These are phyloP conservation scores for Nasonia vitripennis DNA, from an alignment of 1,140 invertebrate species.

Conservation along the genomic window DNA sequence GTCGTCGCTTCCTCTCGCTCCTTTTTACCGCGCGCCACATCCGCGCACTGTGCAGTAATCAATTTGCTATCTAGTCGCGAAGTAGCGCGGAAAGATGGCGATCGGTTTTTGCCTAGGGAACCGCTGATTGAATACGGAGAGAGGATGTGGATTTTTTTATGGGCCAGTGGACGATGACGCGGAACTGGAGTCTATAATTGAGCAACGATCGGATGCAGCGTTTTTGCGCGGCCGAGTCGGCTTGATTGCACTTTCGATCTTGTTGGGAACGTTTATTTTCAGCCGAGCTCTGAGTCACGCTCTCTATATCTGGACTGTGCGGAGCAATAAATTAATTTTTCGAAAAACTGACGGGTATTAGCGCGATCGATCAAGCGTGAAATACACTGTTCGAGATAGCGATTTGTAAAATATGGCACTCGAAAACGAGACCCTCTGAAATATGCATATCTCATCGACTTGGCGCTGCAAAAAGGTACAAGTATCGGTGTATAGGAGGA, in stretches of 20 bases:
- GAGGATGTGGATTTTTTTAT: background rate
- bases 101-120: conserved; percentile 9
- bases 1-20: background rate
- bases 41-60: conserved; percentile 53
- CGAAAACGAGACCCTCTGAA: background rate
- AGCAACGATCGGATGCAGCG: background rate
- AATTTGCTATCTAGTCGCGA: conserved; percentile 56
- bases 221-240: background rate
- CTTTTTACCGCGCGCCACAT: background rate
- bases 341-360: background rate
- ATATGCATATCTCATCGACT: background rate
- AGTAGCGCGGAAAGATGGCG: conserved; percentile 53
- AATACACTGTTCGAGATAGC: background rate
- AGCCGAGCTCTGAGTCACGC: background rate
- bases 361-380: conserved; percentile 24
- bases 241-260: background rate
- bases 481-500: background rate
- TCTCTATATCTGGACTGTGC: too few species aligned
- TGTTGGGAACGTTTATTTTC: background rate
- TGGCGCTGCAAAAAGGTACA: background rate
- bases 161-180: background rate
- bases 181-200: background rate
- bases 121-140: background rate
- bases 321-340: background rate
- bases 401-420: background rate